phyloP scores from a whole-genome alignment of 2,888 invertebrate genomes.

The Tethea ocularis region DNA sequence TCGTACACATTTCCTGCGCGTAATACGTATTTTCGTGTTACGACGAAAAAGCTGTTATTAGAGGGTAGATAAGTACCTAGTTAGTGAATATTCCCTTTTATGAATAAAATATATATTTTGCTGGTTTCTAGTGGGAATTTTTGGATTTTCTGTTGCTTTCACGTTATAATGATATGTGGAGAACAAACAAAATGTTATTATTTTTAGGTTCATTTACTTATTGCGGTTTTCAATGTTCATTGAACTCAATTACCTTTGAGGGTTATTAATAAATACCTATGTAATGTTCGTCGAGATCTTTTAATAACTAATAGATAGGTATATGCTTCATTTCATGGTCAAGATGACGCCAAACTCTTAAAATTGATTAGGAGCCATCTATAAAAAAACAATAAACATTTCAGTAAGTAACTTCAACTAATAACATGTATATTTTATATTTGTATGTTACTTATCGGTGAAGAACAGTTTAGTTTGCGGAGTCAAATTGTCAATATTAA shows the following conservation, averaged over 20 bases:
- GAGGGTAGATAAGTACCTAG: neutral
- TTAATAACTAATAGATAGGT: no score
- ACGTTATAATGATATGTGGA: neutral
- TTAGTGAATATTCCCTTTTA: neutral
- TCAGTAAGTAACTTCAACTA: no score
- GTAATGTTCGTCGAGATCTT: no score
- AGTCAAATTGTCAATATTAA: neutral
- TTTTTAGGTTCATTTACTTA: no score
- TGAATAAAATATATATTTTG: neutral
- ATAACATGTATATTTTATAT: no score
- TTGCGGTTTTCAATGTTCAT: no score
- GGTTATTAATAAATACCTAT: no score
- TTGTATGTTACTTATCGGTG: neutral
- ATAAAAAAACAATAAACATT: no score
- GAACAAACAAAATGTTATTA: neutral
- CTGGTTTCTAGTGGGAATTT: neutral
- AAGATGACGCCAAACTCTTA: no score
- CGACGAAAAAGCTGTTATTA: slow-evolving; percentile 3
- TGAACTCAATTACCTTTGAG: no score
- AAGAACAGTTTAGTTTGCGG: neutral
- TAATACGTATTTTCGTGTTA: neutral
- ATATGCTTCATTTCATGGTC: no score
- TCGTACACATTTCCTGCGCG: neutral
- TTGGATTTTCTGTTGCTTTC: neutral
- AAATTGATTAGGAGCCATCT: no score